Evolutionary conservation across 2,888 invertebrate species (phyloP).

Genomic region (Oligia strigilis): DNA sequence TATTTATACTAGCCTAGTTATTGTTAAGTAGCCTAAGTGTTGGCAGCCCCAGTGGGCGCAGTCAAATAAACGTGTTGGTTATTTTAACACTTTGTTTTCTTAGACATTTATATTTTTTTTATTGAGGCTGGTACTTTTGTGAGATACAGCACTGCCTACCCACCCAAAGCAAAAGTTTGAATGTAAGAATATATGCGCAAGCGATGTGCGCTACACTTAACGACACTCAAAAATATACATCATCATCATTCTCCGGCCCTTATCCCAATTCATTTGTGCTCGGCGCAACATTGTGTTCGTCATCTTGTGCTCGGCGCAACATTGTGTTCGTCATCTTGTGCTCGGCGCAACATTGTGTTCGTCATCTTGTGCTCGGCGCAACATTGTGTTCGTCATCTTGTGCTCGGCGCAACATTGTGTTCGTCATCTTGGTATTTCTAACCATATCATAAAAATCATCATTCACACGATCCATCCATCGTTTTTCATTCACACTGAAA

Average conservation of each 20-base stretch:
- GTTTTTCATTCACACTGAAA: no score
- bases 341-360: no score
- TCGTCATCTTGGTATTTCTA: no score
- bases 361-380: not conserved
- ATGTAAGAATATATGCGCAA: not conserved
- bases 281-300: no score
- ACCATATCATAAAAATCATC: no score
- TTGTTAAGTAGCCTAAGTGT: slow-evolving; percentile 63
- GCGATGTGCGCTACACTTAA: not conserved
- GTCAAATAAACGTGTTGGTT: slow-evolving; percentile 73
- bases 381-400: not conserved
- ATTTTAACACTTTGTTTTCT: slow-evolving; percentile 53
- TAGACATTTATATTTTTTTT: not conserved
- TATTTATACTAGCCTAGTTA: slow-evolving; percentile 71
- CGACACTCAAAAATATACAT: not conserved
- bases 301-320: no score
- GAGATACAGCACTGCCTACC: not conserved
- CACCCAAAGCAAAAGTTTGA: not conserved
- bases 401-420: no score
- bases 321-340: no score
- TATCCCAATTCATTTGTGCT: not conserved
- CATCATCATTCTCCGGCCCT: not conserved
- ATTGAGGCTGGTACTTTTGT: not conserved
- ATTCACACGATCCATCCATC: no score
- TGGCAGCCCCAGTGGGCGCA: slow-evolving; percentile 57